These are phyloP conservation scores for Drosophila miranda DNA, from an alignment of 1,140 invertebrate genomes.

Conservation along the genomic window DNA sequence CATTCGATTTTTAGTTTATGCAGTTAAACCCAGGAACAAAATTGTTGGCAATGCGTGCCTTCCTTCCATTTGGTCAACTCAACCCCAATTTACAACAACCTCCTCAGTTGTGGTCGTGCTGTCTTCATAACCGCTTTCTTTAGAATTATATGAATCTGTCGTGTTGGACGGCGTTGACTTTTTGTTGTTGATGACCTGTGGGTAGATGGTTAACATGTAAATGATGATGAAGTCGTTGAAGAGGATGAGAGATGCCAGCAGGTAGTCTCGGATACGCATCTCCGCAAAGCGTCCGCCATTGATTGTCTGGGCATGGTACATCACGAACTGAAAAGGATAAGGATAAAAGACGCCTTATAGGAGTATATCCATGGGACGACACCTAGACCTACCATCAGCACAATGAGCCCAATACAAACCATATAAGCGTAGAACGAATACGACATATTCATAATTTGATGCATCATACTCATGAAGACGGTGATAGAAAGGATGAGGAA, in stretches of 20 bases:
- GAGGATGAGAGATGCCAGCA: constrained; percentile 63
- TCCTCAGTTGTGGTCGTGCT: too few species aligned
- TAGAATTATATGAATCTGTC: too few species aligned
- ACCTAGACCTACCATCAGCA: constrained; percentile 36
- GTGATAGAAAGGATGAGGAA: constrained; percentile 68
- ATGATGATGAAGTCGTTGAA: constrained; percentile 65
- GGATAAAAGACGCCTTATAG: too few species aligned
- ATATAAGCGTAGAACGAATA: constrained; percentile 48
- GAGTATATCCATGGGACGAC: too few species aligned
- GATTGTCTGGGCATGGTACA: constrained; percentile 77
- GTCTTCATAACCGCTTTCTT: too few species aligned
- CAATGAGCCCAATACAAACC: constrained; percentile 45
- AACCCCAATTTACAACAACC: too few species aligned
- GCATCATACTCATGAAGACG: constrained; percentile 62
- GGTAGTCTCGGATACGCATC: constrained; percentile 62
- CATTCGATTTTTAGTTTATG: too few species aligned
- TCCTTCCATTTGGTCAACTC: too few species aligned
- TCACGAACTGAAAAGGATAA: constrained; percentile 51
- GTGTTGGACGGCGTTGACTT: too few species aligned
- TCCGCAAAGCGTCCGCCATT: constrained; percentile 75
- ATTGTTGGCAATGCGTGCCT: too few species aligned
- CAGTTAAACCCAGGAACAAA: too few species aligned
- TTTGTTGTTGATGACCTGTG: constrained; percentile 22
- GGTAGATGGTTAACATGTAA: constrained; percentile 62
- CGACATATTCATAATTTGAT: constrained; percentile 21